These are phyloP conservation scores for Hemicordylus capensis DNA, from an alignment of 2,113 vertebrate species.

Conservation along the genomic window DNA sequence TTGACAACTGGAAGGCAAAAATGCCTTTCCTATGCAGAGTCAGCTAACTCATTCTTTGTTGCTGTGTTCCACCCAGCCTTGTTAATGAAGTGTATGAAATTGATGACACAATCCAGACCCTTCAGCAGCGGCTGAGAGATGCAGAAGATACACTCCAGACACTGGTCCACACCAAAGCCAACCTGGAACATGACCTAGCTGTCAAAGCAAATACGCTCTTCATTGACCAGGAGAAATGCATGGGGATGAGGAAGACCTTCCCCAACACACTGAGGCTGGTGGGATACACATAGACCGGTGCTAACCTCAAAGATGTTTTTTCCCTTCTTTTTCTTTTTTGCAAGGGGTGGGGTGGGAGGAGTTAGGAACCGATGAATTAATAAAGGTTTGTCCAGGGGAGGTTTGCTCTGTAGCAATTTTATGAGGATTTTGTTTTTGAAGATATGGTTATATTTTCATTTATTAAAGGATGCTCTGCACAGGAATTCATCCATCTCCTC, in stretches of 20 bases:
- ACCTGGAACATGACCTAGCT: conserved; percentile 88
- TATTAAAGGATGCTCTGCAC: conserved; percentile 33
- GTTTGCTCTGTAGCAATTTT: fast-evolving
- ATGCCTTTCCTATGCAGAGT: not conserved
- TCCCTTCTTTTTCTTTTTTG: too few relatives aligned
- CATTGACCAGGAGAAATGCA: conserved; percentile 94
- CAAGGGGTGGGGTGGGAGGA: fast-evolving
- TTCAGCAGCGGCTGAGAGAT: conserved; percentile 86
- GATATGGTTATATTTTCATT: not conserved
- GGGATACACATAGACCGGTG: conserved; percentile 77
- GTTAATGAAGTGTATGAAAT: conserved; percentile 88
- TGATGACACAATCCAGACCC: conserved; percentile 83
- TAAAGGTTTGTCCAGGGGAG: fast-evolving
- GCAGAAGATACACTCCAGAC: conserved; percentile 85
- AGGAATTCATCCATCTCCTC: not conserved
- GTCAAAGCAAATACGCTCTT: conserved; percentile 92
- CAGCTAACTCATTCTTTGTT: not conserved
- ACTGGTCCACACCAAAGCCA: conserved; percentile 84
- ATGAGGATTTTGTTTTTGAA: conserved; percentile 10
- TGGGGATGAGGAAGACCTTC: conserved; percentile 91
- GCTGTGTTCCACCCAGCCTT: conserved; percentile 77
- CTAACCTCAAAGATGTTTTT: not conserved
- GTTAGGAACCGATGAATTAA: fast-evolving
- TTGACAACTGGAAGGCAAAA: fast-evolving
- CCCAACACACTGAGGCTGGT: conserved; percentile 86